These are phyloP conservation scores for Cnemophilus loriae DNA, from an alignment of 2,113 vertebrate species.

Conservation along the genomic window DNA sequence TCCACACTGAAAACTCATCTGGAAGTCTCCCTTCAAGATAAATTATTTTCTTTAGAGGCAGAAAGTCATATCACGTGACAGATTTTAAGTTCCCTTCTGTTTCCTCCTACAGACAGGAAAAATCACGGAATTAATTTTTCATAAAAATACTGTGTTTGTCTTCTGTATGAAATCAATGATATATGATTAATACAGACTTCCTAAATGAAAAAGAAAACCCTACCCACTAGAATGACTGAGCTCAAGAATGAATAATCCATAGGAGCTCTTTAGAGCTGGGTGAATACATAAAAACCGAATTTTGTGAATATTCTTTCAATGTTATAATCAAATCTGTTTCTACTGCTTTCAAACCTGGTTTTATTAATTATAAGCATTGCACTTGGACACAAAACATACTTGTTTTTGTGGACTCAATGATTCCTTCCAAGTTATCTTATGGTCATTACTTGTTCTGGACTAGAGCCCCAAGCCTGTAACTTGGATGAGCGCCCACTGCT, in stretches of 20 bases:
- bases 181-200: background rate
- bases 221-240: background rate
- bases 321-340: background rate
- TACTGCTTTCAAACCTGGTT: background rate
- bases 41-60: background rate
- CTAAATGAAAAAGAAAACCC: background rate
- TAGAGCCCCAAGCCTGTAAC: background rate
- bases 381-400: background rate
- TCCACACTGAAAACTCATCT: background rate
- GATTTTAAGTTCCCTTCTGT: background rate
- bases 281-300: background rate
- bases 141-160: background rate
- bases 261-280: background rate
- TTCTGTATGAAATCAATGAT: background rate
- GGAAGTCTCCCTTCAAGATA: background rate
- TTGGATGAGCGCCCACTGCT: background rate
- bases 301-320: background rate
- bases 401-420: background rate
- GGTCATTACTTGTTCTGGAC: background rate
- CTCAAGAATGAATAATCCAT: background rate
- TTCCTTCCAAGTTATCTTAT: background rate
- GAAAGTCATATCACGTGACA: background rate
- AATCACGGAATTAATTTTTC: background rate
- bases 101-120: background rate
- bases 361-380: background rate